Conservation (phyloP, 2,888 invertebrate species). For the Miltochrista miniata region DNA sequence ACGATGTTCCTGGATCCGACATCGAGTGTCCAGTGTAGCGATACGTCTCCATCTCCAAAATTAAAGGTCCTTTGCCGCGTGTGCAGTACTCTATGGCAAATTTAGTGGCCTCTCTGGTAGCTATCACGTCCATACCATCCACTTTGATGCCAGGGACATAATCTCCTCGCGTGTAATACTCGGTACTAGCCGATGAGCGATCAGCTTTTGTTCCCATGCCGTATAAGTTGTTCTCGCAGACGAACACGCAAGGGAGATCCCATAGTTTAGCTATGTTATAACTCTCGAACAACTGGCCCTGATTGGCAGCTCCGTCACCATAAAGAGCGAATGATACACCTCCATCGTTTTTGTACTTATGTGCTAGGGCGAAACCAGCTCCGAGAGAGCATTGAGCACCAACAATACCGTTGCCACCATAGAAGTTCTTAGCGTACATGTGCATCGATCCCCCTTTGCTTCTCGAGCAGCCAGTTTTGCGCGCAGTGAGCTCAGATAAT, state of each 20-base stretch:
- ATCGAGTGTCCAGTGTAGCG: constrained; percentile 99
- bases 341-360: constrained; percentile 93
- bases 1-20: constrained; percentile 99
- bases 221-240: constrained; percentile 99
- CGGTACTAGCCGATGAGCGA: constrained; percentile 93
- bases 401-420: constrained; percentile 99
- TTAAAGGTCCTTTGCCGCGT: constrained; percentile 94
- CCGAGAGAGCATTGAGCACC: constrained; percentile 99
- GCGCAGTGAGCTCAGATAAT: constrained; percentile 95
- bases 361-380: constrained; percentile 95
- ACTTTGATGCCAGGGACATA: constrained; percentile 98
- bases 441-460: constrained; percentile 99
- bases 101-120: constrained; percentile 92
- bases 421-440: constrained; percentile 96
- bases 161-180: constrained; percentile 97
- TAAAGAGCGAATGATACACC: constrained; percentile 95
- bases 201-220: constrained; percentile 99
- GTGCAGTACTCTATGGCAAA: constrained; percentile 93
- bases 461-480: constrained; percentile 92
- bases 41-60: constrained; percentile 97
- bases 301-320: constrained; percentile 97
- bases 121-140: constrained; percentile 99
- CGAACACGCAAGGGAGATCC: constrained; percentile 96
- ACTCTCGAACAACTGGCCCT: constrained; percentile 96
- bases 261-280: constrained; percentile 98